Base-by-base conservation (phyloP, 2,113 vertebrate species). In the Seriola aureovittata region DNA sequence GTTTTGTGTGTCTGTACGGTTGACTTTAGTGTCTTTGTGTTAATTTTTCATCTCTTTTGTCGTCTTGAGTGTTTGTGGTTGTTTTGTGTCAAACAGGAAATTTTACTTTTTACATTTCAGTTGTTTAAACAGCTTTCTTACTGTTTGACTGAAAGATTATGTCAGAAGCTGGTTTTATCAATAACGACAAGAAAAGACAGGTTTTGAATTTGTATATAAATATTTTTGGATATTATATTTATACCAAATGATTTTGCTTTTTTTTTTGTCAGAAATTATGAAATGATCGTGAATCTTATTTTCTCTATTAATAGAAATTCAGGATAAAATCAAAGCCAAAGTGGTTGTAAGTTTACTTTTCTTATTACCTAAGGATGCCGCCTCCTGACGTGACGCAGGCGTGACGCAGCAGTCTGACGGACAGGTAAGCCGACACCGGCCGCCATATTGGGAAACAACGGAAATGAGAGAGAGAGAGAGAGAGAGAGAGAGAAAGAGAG, bases 341-440 rank as follows among this genome's bases (percentile, higher is more conserved):
- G 50, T 3, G 9, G 50, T 4, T 23, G 3, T 1, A 29, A 29
- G 29, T 57, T 54, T 2, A 29, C 40, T 71, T 10, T 40, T 5
- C 3, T 4, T 8, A 5, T 58, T 19, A 52, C 66, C 86, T 82
- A 5, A 70, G 23, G 44, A 34, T 36, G 5, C 82, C 91, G 72
- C 92, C 92, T 59, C 70, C 79, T 29, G 36, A 0, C 5, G 83
- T 93, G 89, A 94, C 94, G 91, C 38, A 40, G 8, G 2, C 3
- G 89, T 93, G 91, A 94, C 89, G 89, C 71, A 14, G 52, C 48
- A 7, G 57, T 64, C 79, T 94, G 90, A 92, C 91, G 68, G 94
- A 93, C 93, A 95, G 92, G 93, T 94, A 93, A 95, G 66, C 88
- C 89, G 93, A 95, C 93, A 93, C 88, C 86, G 91, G 89, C 82